Evolutionary conservation across 1,140 invertebrate species (phyloP).

Genomic region (Drosophila gunungcola): DNA sequence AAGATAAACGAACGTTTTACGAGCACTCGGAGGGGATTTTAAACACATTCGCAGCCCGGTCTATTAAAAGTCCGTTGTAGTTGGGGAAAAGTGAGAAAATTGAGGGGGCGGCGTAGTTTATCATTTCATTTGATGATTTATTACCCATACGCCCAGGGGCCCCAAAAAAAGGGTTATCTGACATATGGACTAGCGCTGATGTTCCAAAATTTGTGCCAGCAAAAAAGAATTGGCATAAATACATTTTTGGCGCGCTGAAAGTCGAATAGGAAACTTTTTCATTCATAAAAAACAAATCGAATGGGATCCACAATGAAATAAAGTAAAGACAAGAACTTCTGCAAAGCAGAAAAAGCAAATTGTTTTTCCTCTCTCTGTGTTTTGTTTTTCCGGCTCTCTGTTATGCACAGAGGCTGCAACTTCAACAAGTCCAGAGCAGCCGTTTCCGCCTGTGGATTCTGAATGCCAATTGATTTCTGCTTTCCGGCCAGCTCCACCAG

Average conservation of each 20-base stretch:
- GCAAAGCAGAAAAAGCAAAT: constrained; percentile 22
- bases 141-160: constrained; percentile 50
- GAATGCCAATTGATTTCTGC: constrained; percentile 57
- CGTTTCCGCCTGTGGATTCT: constrained; percentile 64
- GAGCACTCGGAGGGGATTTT: constrained; percentile 69
- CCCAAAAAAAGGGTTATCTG: constrained; percentile 50
- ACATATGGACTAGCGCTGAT: constrained; percentile 25
- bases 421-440: constrained; percentile 67
- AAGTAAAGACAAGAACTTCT: constrained; percentile 33
- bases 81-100: constrained; percentile 6
- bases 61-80: constrained; percentile 58
- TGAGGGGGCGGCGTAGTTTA: constrained; percentile 42
- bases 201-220: constrained; percentile 28
- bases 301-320: constrained; percentile 41
- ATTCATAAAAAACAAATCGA: constrained; percentile 66
- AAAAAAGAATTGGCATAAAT: constrained; percentile 32
- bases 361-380: neutral
- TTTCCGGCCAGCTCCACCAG: constrained; percentile 49
- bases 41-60: constrained; percentile 53
- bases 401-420: constrained; percentile 43
- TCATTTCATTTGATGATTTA: constrained; percentile 74
- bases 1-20: constrained; percentile 72
- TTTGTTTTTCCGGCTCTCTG: constrained; percentile 3
- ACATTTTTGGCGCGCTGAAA: constrained; percentile 33
- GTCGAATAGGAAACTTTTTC: constrained; percentile 29